Conservation (phyloP, 1,140 invertebrate species). For the Laupala kohalensis region DNA sequence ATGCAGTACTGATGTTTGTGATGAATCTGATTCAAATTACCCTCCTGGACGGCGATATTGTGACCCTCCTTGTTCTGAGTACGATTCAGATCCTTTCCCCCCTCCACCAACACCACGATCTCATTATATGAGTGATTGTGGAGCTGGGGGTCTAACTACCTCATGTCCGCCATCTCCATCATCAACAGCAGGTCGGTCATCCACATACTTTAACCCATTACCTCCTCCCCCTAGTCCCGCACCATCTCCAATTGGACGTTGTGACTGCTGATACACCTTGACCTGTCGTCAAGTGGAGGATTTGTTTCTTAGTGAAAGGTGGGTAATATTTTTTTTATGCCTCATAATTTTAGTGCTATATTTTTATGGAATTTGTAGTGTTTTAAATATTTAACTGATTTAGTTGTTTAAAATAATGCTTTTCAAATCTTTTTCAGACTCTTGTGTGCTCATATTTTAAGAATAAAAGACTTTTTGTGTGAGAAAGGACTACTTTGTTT, state of each 20-base stretch:
- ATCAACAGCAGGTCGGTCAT: conserved; percentile 43
- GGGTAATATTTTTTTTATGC: background rate
- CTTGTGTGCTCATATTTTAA: too few relatives aligned
- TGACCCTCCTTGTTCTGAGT: conserved; percentile 35
- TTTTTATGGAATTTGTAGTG: background rate
- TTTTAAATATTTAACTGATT: background rate
- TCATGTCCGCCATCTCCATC: conserved; percentile 63
- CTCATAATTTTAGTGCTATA: background rate
- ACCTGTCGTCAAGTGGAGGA: too few relatives aligned
- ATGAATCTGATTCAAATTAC: conserved; percentile 69
- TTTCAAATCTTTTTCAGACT: too few relatives aligned
- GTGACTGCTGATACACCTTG: conserved; percentile 2
- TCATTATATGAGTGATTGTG: conserved; percentile 51
- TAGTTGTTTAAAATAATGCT: too few relatives aligned
- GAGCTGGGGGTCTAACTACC: conserved; percentile 30
- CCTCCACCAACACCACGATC: conserved; percentile 75
- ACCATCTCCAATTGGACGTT: background rate
- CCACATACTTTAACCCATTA: conserved; percentile 56
- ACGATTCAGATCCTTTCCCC: conserved; percentile 53
- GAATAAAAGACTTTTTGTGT: too few relatives aligned
- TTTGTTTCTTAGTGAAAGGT: background rate
- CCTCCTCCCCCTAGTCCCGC: conserved; percentile 55
- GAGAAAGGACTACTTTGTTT: too few relatives aligned
- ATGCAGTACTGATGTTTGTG: conserved; percentile 85
- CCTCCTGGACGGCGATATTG: conserved; percentile 24